phyloP scores from a whole-genome alignment of 2,797 vertebrate genomes.

The Xerus rutilus region DNA sequence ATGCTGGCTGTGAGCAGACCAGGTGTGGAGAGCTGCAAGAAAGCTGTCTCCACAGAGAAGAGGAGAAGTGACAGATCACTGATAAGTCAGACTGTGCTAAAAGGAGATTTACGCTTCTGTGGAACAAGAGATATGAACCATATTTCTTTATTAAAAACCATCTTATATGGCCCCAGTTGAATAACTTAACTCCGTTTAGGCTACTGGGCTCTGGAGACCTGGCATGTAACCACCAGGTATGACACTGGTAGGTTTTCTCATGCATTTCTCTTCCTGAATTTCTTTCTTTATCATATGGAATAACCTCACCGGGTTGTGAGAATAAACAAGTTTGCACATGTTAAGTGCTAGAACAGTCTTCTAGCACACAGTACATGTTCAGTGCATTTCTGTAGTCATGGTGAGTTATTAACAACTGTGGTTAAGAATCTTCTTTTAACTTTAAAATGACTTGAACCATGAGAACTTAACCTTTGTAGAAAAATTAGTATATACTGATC shows the following conservation, averaged over 20 bases:
- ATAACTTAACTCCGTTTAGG: neutral
- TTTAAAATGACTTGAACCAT: slow-evolving; percentile 37
- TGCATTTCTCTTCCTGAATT: neutral
- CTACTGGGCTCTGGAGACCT: neutral
- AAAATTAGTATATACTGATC: neutral
- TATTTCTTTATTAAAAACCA: slow-evolving; percentile 20
- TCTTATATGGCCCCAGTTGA: neutral
- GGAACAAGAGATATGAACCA: neutral
- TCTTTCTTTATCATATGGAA: neutral
- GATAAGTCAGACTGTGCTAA: neutral
- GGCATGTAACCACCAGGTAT: neutral
- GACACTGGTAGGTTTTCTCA: neutral
- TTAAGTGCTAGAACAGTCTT: neutral
- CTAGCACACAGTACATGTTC: neutral
- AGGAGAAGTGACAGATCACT: neutral
- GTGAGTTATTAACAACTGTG: neutral
- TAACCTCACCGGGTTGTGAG: neutral
- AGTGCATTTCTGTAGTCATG: neutral
- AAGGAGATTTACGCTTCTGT: neutral
- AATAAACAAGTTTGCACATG: neutral
- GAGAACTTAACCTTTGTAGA: neutral
- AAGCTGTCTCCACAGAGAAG: neutral
- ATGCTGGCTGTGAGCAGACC: neutral
- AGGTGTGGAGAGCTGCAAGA: neutral
- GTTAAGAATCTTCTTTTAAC: neutral